Evolutionary conservation across 2,113 vertebrate genomes (phyloP).

Genomic region (Lepus timidus): DNA sequence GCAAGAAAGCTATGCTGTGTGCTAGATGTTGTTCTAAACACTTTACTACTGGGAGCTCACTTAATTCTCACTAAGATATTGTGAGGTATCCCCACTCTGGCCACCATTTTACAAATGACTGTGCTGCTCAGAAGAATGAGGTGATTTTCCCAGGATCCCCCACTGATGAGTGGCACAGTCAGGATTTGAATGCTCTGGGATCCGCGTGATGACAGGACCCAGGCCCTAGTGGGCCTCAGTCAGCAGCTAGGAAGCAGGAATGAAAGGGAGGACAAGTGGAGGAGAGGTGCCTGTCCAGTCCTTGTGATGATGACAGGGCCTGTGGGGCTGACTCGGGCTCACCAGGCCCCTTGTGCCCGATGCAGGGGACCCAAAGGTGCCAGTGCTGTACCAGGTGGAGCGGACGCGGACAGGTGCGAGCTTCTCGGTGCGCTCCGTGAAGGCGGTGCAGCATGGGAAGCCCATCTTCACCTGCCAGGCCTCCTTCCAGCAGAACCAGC

Average conservation of each 20-base stretch:
- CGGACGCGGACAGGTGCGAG: slow-evolving; percentile 93
- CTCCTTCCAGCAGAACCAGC: slow-evolving; percentile 93
- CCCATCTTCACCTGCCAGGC: slow-evolving; percentile 95
- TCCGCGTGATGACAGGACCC: not conserved
- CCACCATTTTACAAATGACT: not conserved
- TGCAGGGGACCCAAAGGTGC: slow-evolving; percentile 94
- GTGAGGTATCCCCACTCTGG: not conserved
- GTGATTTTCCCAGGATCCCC: slow-evolving; percentile 2
- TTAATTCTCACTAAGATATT: not conserved
- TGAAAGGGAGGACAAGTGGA: not conserved
- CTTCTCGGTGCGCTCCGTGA: slow-evolving; percentile 94
- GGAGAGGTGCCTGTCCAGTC: not conserved
- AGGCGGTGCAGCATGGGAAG: slow-evolving; percentile 95
- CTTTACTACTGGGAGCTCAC: not conserved
- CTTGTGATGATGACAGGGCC: not conserved
- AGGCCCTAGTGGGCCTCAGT: not conserved
- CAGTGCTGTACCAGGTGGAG: slow-evolving; percentile 96
- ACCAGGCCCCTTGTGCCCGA: not conserved
- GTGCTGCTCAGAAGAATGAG: slow-evolving; percentile 16
- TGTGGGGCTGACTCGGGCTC: rapidly evolving
- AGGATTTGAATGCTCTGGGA: not conserved
- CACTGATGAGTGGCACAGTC: not conserved
- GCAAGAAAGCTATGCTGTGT: not conserved
- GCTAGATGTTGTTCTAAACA: not conserved
- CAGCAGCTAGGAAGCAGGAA: not conserved